Evolutionary conservation across 2,888 invertebrate genomes (phyloP).

Genomic region (Sussaba pulchella): DNA sequence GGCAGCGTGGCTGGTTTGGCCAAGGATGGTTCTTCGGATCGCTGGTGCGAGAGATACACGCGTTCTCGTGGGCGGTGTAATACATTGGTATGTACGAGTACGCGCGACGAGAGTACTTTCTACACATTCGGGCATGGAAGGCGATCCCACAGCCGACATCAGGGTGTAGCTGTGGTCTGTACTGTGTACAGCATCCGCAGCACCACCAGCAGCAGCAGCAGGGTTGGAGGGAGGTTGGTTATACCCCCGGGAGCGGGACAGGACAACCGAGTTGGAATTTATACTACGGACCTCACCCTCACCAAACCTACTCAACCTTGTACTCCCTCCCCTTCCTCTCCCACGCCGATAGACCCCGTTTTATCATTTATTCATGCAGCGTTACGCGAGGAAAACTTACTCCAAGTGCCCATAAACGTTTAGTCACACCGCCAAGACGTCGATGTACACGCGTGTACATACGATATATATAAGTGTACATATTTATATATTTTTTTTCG

Average conservation of each 20-base stretch:
- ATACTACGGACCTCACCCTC: conserved; percentile 78
- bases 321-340: conserved; percentile 69
- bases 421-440: conserved; percentile 74
- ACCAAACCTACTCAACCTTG: conserved; percentile 74
- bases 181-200: conserved; percentile 7
- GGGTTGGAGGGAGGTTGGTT: conserved; percentile 69
- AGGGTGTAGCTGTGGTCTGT: conserved; percentile 26
- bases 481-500: neutral
- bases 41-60: conserved; percentile 17
- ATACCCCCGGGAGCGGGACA: conserved; percentile 79
- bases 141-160: conserved; percentile 11
- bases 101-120: conserved; percentile 37
- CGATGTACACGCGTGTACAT: conserved; percentile 18
- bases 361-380: conserved; percentile 82
- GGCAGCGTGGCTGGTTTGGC: conserved; percentile 69
- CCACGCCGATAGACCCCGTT: conserved; percentile 58
- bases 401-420: conserved; percentile 83
- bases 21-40: conserved; percentile 7
- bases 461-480: conserved; percentile 28
- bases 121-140: conserved; percentile 24
- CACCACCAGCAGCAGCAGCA: too few relatives aligned
- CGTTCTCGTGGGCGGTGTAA: conserved; percentile 5
- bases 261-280: conserved; percentile 82
- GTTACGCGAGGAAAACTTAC: conserved; percentile 82
- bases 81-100: conserved; percentile 19